Base-by-base conservation (phyloP, 2,888 invertebrate genomes). In the Hipparchia semele region DNA sequence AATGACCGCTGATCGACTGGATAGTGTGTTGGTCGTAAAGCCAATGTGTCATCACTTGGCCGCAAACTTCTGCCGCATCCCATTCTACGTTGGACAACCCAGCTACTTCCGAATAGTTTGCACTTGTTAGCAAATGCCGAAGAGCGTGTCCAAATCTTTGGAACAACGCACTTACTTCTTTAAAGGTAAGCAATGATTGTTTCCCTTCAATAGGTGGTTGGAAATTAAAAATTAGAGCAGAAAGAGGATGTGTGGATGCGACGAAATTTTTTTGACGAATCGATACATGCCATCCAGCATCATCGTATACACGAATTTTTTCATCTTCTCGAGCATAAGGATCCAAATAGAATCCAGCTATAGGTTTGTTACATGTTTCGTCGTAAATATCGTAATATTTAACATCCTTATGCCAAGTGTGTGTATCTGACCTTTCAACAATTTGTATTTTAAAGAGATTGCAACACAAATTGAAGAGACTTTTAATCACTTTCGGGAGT, bases 11-110 rank as follows among this genome's bases (percentile, higher is more conserved):
- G 68, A 99, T 95, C 0, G 94, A 90, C 80, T 94, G 92, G 53
- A 95, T 86, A 2, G 94, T 94, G 39, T 91, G 83, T 0, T 96
- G 94, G 79, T 97, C 96, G 77, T 96, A 96, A 7, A 98, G 88
- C 96, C 98, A 98, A 84, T 97, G 96, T 0, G 95, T 94, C 95
- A 99, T 95, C 71, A 99, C 97, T 80, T 97, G 95, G 0, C 97
- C 96, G 75, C 97, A 96, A 0, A 98, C 95, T 84, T 97, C 96
- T 0, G 97, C 96, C 0, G 98, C 97, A 88, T 99, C 99, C 98
- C 98, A 98, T 92, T 99, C 99, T 0, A 99, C 95, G 86, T 97
- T 98, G 0, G 96, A 96, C 39, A 97, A 90, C 0, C 99, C 99
- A 2, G 98, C 96, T 0, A 98, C 95, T 86, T 98, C 98, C 0